A percentile compares a stretch with the other conserved stretches of the same genome.
phyloP scores from a whole-genome alignment of 2,797 vertebrate genomes.

The Megaceryle alcyon region DNA sequence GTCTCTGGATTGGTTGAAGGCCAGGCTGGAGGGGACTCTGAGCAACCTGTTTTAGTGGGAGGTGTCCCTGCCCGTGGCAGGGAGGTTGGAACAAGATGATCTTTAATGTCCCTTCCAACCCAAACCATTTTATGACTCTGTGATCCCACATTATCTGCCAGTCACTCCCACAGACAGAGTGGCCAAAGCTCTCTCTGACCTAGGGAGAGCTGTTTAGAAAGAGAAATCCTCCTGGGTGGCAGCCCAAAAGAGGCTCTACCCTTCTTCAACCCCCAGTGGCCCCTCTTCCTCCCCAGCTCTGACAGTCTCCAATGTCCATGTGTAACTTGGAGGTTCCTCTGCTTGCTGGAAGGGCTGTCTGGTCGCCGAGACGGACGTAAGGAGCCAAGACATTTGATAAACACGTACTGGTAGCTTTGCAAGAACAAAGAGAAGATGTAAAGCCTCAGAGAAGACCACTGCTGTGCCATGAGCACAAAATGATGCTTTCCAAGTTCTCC shows the following conservation, averaged over 20 bases:
- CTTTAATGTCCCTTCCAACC: neutral
- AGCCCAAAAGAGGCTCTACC: neutral
- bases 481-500: neutral
- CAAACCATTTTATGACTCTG: neutral
- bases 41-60: neutral
- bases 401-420: neutral
- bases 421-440: neutral
- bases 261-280: neutral
- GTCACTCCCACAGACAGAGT: neutral
- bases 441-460: neutral
- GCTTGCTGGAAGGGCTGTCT: neutral
- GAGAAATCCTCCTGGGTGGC: neutral
- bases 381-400: neutral
- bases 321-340: neutral
- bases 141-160: neutral
- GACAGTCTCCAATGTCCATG: neutral
- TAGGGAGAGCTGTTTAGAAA: neutral
- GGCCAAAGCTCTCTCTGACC: neutral
- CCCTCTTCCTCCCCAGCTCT: neutral
- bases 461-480: neutral
- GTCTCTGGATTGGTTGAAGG: neutral
- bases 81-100: neutral
- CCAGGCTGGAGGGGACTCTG: neutral
- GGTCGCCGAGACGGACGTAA: neutral
- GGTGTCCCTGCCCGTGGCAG: neutral